Evolutionary conservation across 2,113 vertebrate genomes (phyloP).

Genomic region (Aptenodytes forsteri): DNA sequence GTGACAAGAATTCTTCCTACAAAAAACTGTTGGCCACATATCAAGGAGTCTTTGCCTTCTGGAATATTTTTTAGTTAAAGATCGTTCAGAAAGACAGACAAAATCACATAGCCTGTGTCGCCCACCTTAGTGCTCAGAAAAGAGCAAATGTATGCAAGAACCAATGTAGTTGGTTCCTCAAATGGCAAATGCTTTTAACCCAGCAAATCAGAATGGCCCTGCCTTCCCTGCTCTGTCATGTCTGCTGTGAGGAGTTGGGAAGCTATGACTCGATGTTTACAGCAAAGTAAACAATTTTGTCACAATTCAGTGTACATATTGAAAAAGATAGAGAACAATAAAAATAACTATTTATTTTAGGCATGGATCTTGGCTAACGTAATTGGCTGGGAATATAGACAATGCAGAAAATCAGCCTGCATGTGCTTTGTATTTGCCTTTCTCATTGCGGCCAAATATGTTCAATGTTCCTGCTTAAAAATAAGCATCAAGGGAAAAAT

Average conservation of each 20-base stretch:
- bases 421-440: not conserved
- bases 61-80: not conserved
- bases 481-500: not conserved
- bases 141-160: not conserved
- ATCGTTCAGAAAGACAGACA: not conserved
- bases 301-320: not conserved
- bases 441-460: not conserved
- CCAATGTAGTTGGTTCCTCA: not conserved
- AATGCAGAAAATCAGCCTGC: not conserved
- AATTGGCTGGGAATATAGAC: not conserved
- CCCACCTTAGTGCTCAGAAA: not conserved
- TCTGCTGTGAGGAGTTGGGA: not conserved
- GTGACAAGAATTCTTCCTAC: not conserved
- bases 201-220: not conserved
- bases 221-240: not conserved
- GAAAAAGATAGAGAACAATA: not conserved
- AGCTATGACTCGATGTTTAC: not conserved
- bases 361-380: not conserved
- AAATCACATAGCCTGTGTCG: not conserved
- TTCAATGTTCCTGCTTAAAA: not conserved
- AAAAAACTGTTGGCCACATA: not conserved
- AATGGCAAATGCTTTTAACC: not conserved
- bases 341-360: conserved; percentile 21
- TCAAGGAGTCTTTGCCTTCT: not conserved
- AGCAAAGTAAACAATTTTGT: not conserved